phyloP scores from a whole-genome alignment of 2,888 invertebrate species.

The Yponomeuta malinellus region DNA sequence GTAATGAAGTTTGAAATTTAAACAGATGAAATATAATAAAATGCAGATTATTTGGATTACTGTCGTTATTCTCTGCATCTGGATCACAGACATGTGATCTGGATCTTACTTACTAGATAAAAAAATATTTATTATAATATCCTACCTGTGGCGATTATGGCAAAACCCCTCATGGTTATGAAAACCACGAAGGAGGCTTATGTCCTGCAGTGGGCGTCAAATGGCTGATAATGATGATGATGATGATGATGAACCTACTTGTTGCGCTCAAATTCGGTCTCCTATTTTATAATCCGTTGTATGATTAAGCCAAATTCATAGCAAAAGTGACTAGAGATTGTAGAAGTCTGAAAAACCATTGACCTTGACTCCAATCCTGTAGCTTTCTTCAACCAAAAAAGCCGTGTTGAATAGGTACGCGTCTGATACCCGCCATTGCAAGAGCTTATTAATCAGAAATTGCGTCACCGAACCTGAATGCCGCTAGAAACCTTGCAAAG shows the following conservation, averaged over 20 bases:
- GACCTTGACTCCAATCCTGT: not conserved
- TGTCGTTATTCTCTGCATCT: not conserved
- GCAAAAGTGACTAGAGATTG: not conserved
- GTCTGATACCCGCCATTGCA: not conserved
- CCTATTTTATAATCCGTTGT: too few species aligned
- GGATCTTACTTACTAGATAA: too few species aligned
- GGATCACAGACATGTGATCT: too few species aligned
- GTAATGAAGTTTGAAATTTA: not conserved
- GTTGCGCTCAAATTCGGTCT: too few species aligned
- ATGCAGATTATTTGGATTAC: not conserved
- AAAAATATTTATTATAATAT: too few species aligned
- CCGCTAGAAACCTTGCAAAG: conserved; percentile 7
- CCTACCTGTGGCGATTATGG: too few species aligned
- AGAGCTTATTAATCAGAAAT: not conserved
- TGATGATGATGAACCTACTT: too few species aligned
- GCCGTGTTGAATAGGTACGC: not conserved
- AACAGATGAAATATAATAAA: not conserved
- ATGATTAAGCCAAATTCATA: too few species aligned
- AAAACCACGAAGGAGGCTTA: too few species aligned
- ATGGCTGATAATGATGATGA: too few species aligned
- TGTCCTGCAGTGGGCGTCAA: too few species aligned
- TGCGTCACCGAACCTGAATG: not conserved
- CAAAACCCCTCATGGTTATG: too few species aligned
- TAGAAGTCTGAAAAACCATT: not conserved
- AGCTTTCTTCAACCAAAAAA: not conserved